Base-by-base conservation (phyloP, 2,888 invertebrate genomes). In the Drosophila acutilabella region DNA sequence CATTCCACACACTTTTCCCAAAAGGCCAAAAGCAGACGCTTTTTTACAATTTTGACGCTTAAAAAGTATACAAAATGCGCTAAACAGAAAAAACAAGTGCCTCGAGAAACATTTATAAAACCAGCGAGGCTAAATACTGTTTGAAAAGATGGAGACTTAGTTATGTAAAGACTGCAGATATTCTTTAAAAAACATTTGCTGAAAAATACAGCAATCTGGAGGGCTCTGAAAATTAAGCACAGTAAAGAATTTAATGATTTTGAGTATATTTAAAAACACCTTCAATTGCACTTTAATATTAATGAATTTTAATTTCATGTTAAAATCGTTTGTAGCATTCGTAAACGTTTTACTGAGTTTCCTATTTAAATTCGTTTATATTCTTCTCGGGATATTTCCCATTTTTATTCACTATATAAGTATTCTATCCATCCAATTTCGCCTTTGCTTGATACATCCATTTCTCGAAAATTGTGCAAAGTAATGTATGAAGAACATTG, bases 31-130 rank as follows among this genome's bases (percentile, higher is more conserved):
- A 61, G 30, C 88, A 88, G 74, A 56, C 52, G 61, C 47, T 73
- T 87, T 61, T 60, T 45, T 8, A 60, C 73, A 83, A 83, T 73
- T 87, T 89, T 51, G 60, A 57, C 81, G 67, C 88, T 66, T 87
- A 58, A 77, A 83, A 57, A 61, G 48, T 54, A 41, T 54, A 69
- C 56, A 48, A 53, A 48, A 26, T 13, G 45, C 47, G 42, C 40
- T 52, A 50, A 33, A 26, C 51, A 62, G 48, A n/a, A 48, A 30
- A 2, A 48, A 30, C 38, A 48, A 50, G 16, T 6, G 40, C 11
- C 23, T 23, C 6, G 23, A 23, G 23, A 23, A 23, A 23, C 11
- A 11, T 33, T 33, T 33, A 33, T 33, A 33, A 33, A 23, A 6
- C 23, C 23, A 23, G 23, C 30, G 8, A 30, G 30, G 2, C 8